Base-by-base conservation (phyloP, 2,888 invertebrate species). In the Spodoptera littoralis region DNA sequence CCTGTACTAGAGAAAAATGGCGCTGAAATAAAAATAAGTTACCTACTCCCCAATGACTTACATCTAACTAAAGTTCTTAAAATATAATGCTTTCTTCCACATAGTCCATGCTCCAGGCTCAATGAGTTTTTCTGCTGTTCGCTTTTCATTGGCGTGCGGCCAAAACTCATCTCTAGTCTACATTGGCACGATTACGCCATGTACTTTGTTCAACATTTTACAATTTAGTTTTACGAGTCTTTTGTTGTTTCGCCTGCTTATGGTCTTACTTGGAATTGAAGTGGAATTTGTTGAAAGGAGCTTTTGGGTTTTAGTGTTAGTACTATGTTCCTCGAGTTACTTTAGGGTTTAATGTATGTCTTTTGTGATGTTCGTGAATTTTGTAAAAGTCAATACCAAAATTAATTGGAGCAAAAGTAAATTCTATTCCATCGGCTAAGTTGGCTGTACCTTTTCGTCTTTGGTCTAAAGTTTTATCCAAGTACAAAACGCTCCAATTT, bases 131-230 rank as follows among this genome's bases (percentile, higher is more conserved):
- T 70, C 50, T 49, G 43, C n/a, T 50, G 65, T 54, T 61, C 71
- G 56, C 76, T 65, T 66, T 72, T 61, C 66, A 70, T 71, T 84
- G 84, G 84, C 79, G 54, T 57, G 11, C 46, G n/a, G 76, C 84
- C 85, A 84, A 67, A 59, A 64, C 66, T 62, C 70, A 59, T 75
- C 77, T 79, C 70, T 79, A 65, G 57, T 68, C 65, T 56, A 75
- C 75, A 83, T 82, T 77, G 74, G 72, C 67, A 60, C 73, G 72
- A 79, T 70, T 76, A 65, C 70, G 64, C 68, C 57, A 45, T 48
- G 67, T 66, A 76, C 59, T 71, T 65, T 45, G 69, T 66, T 70
- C 53, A 61, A 74, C 70, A 70, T 76, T 77, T 74, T 65, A 80
- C 76, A 68, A 70, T 77, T 72, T 66, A 61, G 56, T 65, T 77